Evolutionary conservation across 2,888 invertebrate genomes (phyloP).

Genomic region (Monochamus alternatus): DNA sequence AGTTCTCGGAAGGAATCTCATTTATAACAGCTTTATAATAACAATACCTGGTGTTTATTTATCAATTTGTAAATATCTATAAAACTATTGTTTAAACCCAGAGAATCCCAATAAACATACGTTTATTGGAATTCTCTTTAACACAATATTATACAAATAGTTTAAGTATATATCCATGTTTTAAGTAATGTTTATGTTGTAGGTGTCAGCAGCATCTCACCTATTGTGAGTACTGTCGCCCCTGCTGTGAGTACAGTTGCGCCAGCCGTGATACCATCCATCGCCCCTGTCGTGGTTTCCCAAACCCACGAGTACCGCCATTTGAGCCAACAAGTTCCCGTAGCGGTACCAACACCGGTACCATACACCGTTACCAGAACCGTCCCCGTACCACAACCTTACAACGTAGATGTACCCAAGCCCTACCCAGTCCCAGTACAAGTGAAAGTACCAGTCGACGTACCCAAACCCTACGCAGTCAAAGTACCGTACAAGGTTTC

Average conservation of each 20-base stretch:
- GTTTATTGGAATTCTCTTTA: too few relatives aligned
- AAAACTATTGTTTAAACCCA: too few relatives aligned
- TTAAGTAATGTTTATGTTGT: background rate
- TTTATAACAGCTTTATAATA: too few relatives aligned
- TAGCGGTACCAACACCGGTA: constrained; percentile 50
- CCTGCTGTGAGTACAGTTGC: background rate
- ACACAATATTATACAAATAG: too few relatives aligned
- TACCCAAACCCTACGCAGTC: constrained; percentile 41
- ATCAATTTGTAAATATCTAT: too few relatives aligned
- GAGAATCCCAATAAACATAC: too few relatives aligned
- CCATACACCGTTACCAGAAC: constrained; percentile 49
- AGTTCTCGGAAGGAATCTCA: too few relatives aligned
- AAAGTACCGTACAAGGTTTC: constrained; percentile 38
- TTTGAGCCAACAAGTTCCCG: constrained; percentile 45
- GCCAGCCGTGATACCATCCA: background rate
- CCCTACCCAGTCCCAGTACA: constrained; percentile 53
- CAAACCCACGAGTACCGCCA: constrained; percentile 39
- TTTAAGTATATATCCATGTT: too few relatives aligned
- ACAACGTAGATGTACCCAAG: constrained; percentile 55
- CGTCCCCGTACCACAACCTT: constrained; percentile 52
- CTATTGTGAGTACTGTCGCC: background rate
- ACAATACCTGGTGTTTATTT: too few relatives aligned
- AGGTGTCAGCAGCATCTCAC: background rate
- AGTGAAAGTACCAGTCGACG: constrained; percentile 49
- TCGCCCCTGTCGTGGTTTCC: background rate